Percentiles rank a stretch among this genome's conserved stretches.
These are phyloP conservation scores for Tethya wilhelma DNA, from an alignment of 37 sponge, comb jelly and placozoan species.

Conservation along the genomic window DNA sequence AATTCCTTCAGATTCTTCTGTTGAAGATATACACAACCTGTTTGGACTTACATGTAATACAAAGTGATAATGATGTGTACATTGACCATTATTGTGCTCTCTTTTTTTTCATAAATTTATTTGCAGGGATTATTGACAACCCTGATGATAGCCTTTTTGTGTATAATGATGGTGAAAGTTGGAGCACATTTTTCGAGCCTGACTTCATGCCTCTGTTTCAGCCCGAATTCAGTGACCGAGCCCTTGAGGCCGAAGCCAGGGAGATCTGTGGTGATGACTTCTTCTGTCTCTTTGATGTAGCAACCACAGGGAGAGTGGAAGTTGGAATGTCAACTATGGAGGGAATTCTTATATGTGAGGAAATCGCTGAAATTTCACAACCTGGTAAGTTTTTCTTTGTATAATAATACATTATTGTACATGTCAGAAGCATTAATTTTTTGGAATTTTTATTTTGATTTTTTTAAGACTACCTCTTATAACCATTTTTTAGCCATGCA, in stretches of 20 bases:
- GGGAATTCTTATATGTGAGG: conserved; percentile 24
- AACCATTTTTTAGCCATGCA: no score
- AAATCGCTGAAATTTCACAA: conserved; percentile 32
- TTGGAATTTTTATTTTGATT: no score
- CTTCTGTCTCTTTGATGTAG: conserved; percentile 71
- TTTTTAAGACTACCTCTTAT: no score
- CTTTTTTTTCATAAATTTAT: no score
- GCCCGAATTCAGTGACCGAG: conserved; percentile 43
- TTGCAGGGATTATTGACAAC: conserved; percentile 54
- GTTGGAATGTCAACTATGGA: conserved; percentile 52
- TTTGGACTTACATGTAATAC: conserved; percentile 62
- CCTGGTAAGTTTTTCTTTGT: conserved; percentile 31
- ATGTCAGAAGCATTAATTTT: no score
- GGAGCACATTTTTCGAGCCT: conserved; percentile 47
- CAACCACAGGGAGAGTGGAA: conserved; percentile 51
- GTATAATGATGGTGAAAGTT: conserved; percentile 40
- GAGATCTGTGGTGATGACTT: conserved; percentile 36
- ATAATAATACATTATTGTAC: no score
- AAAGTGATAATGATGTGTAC: not conserved
- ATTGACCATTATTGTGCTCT: not conserved
- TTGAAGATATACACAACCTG: conserved; percentile 34
- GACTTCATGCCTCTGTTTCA: conserved; percentile 50
- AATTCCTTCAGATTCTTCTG: conserved; percentile 25
- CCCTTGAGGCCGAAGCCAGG: conserved; percentile 46
- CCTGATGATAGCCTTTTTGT: conserved; percentile 52